phyloP scores from a whole-genome alignment of 2,797 vertebrate genomes.

The Rhinophrynus dorsalis region DNA sequence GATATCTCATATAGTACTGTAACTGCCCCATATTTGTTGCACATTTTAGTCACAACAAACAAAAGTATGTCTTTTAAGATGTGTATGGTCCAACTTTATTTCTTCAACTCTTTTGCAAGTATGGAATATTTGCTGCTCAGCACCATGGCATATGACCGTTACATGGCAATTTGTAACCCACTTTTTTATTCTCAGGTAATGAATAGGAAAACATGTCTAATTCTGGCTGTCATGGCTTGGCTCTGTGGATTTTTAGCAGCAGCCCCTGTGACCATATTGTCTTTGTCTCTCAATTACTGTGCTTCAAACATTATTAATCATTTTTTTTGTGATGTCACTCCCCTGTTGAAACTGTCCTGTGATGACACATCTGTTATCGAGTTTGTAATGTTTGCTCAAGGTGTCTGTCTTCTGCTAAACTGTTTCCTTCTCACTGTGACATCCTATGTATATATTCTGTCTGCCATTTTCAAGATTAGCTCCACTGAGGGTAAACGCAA shows the following conservation, averaged over 20 bases:
- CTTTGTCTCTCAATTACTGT: slow-evolving; percentile 12
- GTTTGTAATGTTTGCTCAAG: slow-evolving; percentile 34
- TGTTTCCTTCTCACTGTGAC: slow-evolving; percentile 30
- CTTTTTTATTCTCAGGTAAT: slow-evolving; percentile 10
- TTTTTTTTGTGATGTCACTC: slow-evolving; percentile 38
- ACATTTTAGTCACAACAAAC: slow-evolving; percentile 52
- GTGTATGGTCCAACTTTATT: slow-evolving; percentile 61
- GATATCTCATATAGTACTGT: slow-evolving; percentile 61
- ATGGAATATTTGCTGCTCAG: slow-evolving; percentile 31
- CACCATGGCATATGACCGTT: slow-evolving; percentile 34
- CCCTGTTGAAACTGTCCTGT: slow-evolving; percentile 25
- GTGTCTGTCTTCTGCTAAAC: slow-evolving; percentile 23
- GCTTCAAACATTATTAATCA: slow-evolving; percentile 35
- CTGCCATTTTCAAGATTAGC: slow-evolving; percentile 22
- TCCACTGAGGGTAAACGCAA: slow-evolving; percentile 15
- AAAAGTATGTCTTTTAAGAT: slow-evolving; percentile 53
- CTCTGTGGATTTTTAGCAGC: slow-evolving; percentile 14
- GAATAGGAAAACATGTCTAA: neutral
- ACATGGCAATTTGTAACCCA: slow-evolving; percentile 34
- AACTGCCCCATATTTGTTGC: slow-evolving; percentile 55
- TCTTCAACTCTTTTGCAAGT: slow-evolving; percentile 53
- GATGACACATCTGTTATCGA: slow-evolving; percentile 14
- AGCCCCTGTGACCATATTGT: slow-evolving; percentile 14
- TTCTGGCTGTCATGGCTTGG: slow-evolving; percentile 11
- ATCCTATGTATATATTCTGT: slow-evolving; percentile 33